Conservation (phyloP, 2,888 invertebrate genomes). For the Lordiphosa andalusiaca region DNA sequence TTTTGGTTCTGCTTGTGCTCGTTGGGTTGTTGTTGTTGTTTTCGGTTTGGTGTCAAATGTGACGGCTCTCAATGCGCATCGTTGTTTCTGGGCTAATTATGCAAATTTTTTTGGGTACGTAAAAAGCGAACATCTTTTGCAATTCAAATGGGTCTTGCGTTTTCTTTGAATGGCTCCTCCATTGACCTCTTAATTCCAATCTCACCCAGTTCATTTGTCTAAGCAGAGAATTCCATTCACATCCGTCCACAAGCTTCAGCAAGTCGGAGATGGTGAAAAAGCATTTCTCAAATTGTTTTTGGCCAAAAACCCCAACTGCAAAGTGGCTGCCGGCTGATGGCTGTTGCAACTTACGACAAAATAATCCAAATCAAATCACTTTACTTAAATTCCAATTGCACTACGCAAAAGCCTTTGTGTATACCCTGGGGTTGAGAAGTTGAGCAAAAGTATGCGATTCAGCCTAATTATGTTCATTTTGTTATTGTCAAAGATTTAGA, state of each 20-base stretch:
- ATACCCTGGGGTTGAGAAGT: no score
- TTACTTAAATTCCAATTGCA: conserved; percentile 61
- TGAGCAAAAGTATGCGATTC: no score
- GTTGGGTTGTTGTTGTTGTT: conserved; percentile 15
- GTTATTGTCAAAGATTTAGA: no score
- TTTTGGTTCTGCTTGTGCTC: conserved; percentile 48
- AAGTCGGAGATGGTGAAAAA: conserved; percentile 19
- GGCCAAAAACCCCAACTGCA: conserved; percentile 23
- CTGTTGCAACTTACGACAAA: conserved; percentile 34
- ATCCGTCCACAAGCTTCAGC: conserved; percentile 18
- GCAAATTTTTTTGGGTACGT: conserved; percentile 44
- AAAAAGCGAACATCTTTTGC: conserved; percentile 43
- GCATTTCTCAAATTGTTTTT: conserved; percentile 47
- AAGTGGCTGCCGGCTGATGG: conserved; percentile 27
- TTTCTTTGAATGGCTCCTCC: conserved; percentile 3
- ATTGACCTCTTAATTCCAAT: conserved; percentile 33
- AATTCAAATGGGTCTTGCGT: conserved; percentile 43
- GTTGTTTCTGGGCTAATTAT: conserved; percentile 61
- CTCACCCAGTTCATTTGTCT: conserved; percentile 4
- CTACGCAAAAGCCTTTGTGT: conserved; percentile 18
- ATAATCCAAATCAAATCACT: conserved; percentile 58
- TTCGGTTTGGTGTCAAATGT: conserved; percentile 52
- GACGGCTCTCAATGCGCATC: conserved; percentile 60
- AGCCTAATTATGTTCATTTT: no score
- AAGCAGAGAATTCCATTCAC: conserved; percentile 1